Evolutionary conservation across 2,888 invertebrate genomes (phyloP), one percentile per base, ranked within the genome.

Genomic region (Meloe dianella): DNA sequence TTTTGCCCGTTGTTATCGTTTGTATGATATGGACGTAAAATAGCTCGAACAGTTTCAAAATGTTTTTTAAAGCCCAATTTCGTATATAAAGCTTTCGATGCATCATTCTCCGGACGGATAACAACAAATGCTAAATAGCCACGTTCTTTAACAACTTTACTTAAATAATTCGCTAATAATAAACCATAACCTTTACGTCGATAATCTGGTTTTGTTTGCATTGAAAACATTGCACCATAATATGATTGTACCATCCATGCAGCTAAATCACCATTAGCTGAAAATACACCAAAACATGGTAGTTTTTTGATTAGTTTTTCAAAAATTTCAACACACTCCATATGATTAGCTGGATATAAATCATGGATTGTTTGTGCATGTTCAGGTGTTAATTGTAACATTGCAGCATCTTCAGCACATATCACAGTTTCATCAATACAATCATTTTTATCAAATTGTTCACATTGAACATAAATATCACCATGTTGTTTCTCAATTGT

Each of bases 161-260:
- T 86, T 77, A 87, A 80, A 79, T 85, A 87, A 77, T 89, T 88
- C 65, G 92, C 92, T 74, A 92, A 85, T 78, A 89, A 89, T 73
- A 92, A 91, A 73, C 92, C 92, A 83, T 91, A 92, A 62, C 84
- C 84, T 77, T 84, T 84, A 67, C 84, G 78, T 64, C 84, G 76
- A 73, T 81, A 84, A 71, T 83, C 84, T 10, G 84, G 83, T 72
- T 75, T 88, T 65, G 94, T 94, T 85, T 94, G 94, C 94, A 94
- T 94, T 61, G 94, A 94, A 85, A 94, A 94, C 94, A 94, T 94
- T 70, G 94, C 94, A 27, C 94, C 94, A 83, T 94, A 94, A 84
- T 94, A 94, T 22, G 93, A 93, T 83, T 94, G 94, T 59, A 94
- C 92, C 94, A 94, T 94, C 94, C 94, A 94, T 29, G 94, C 94